These are phyloP conservation scores for Adrianichthys oophorus DNA, from an alignment of 2,797 vertebrate genomes.

Conservation along the genomic window DNA sequence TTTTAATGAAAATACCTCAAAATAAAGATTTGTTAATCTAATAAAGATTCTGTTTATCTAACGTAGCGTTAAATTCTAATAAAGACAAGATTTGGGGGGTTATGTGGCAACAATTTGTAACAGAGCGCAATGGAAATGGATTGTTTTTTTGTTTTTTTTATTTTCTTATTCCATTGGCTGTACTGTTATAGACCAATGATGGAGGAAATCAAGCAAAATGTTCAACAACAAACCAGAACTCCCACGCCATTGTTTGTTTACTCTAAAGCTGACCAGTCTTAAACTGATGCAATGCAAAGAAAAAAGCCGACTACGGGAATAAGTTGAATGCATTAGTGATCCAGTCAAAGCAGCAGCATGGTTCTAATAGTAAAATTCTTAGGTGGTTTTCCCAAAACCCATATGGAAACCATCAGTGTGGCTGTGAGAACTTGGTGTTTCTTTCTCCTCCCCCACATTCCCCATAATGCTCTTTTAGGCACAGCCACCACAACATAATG, in stretches of 20 bases:
- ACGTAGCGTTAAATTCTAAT: not conserved
- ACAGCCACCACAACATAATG: constrained; percentile 55
- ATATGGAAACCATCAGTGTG: constrained; percentile 78
- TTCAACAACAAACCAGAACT: constrained; percentile 29
- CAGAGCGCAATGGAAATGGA: too few relatives aligned
- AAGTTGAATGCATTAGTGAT: constrained; percentile 36
- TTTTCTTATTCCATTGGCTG: too few relatives aligned
- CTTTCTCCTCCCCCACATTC: constrained; percentile 69
- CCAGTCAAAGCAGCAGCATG: constrained; percentile 55
- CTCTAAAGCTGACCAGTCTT: constrained; percentile 36
- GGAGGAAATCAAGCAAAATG: too few relatives aligned
- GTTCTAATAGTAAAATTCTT: constrained; percentile 61
- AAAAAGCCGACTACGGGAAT: constrained; percentile 39
- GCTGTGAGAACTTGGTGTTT: constrained; percentile 71
- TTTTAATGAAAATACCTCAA: too few relatives aligned
- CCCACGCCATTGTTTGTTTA: constrained; percentile 43
- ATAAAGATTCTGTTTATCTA: not conserved
- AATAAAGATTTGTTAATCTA: too few relatives aligned
- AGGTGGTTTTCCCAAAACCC: constrained; percentile 59
- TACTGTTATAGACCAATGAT: too few relatives aligned
- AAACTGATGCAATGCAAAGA: constrained; percentile 41
- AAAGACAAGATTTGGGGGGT: not conserved
- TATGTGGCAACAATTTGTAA: too few relatives aligned
- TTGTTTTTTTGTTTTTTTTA: too few relatives aligned
- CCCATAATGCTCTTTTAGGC: constrained; percentile 57